Evolutionary conservation across 1,140 invertebrate species (phyloP).

Genomic region (Leptopilina boulardi): DNA sequence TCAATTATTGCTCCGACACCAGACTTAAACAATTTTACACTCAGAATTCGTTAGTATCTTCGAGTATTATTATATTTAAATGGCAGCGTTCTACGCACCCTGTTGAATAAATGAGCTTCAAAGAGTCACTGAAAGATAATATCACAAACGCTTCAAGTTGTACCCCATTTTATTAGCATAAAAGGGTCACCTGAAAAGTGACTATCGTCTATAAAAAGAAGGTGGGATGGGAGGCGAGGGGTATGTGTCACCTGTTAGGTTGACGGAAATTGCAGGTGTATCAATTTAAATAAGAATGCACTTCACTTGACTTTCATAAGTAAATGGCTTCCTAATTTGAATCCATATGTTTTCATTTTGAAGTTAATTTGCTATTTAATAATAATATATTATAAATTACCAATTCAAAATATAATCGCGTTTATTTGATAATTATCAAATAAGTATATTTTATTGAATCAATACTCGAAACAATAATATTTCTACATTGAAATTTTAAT

Average conservation of each 20-base stretch:
- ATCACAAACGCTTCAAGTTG: constrained; percentile 46
- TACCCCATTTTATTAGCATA: constrained; percentile 59
- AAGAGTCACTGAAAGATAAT: constrained; percentile 55
- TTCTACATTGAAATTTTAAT: no score
- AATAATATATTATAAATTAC: no score
- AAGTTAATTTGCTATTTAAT: not conserved
- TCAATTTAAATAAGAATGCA: not conserved
- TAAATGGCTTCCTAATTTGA: not conserved
- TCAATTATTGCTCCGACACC: constrained; percentile 1
- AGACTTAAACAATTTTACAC: constrained; percentile 25
- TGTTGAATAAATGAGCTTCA: constrained; percentile 66
- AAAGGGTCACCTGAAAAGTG: constrained; percentile 46
- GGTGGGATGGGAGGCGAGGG: no score
- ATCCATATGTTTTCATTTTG: not conserved
- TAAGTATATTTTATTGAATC: no score
- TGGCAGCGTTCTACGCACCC: constrained; percentile 56
- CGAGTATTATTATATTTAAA: constrained; percentile 51
- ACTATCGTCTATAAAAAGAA: not conserved
- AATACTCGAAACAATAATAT: no score
- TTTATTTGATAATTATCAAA: no score
- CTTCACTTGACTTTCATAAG: not conserved
- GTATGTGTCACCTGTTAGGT: constrained; percentile 4
- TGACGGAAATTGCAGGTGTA: not conserved
- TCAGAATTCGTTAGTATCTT: constrained; percentile 5
- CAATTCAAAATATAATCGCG: no score